phyloP scores from a whole-genome alignment of 1,140 invertebrate species.

The Drosophila fuyamai region DNA sequence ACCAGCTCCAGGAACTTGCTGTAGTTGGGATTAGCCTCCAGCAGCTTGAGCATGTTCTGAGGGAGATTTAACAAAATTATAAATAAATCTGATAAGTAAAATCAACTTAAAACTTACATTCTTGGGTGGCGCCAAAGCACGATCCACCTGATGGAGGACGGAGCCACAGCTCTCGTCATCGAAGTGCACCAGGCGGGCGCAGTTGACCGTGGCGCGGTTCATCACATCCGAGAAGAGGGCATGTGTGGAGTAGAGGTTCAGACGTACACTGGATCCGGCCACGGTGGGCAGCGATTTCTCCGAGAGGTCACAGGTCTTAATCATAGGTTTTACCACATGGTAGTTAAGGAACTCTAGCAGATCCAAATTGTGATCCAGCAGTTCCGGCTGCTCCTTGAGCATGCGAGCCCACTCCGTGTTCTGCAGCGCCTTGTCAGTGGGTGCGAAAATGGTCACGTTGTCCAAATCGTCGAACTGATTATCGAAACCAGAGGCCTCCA shows the following conservation, averaged over 20 bases:
- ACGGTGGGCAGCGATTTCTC: conserved; percentile 85
- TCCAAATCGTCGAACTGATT: conserved; percentile 86
- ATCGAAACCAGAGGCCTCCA: conserved; percentile 86
- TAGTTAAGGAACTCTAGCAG: conserved; percentile 86
- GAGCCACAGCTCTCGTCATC: conserved; percentile 88
- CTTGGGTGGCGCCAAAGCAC: conserved; percentile 86
- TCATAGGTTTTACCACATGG: conserved; percentile 86
- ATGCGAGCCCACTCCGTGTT: conserved; percentile 78
- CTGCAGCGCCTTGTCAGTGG: conserved; percentile 88
- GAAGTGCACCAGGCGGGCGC: conserved; percentile 86
- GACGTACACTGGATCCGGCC: conserved; percentile 85
- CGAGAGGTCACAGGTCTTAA: conserved; percentile 85
- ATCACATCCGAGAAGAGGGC: conserved; percentile 86
- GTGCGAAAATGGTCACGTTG: conserved; percentile 88
- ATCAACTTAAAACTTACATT: conserved; percentile 58
- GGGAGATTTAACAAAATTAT: neutral
- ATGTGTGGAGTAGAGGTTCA: conserved; percentile 87
- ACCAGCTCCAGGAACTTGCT: conserved; percentile 81
- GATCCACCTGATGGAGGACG: conserved; percentile 87
- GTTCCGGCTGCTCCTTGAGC: conserved; percentile 82
- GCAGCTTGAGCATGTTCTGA: conserved; percentile 69
- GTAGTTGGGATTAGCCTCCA: conserved; percentile 80
- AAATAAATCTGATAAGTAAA: no score
- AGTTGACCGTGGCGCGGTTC: conserved; percentile 87
- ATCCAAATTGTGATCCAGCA: conserved; percentile 84